These are phyloP conservation scores for Lymantria dispar DNA, from an alignment of 2,888 invertebrate species.

Conservation along the genomic window DNA sequence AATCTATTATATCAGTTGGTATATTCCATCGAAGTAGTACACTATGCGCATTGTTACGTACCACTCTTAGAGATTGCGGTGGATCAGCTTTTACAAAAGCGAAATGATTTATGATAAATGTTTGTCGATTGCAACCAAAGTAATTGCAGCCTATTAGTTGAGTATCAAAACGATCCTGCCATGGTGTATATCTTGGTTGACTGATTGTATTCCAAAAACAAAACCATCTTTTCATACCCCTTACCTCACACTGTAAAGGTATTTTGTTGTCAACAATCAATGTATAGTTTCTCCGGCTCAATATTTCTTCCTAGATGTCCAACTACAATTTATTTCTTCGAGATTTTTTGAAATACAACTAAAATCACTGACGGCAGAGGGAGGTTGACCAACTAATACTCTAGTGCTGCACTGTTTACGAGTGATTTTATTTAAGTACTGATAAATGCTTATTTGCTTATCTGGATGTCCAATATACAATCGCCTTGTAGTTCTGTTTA, in stretches of 20 bases:
- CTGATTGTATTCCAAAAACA: conserved; percentile 60
- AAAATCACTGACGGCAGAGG: conserved; percentile 86
- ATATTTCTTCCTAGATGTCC: conserved; percentile 84
- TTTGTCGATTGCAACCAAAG: conserved; percentile 80
- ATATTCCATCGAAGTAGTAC: conserved; percentile 63
- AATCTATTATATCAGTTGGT: conserved; percentile 58
- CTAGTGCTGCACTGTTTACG: conserved; percentile 52
- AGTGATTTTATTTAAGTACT: conserved; percentile 70
- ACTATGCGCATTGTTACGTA: conserved; percentile 57
- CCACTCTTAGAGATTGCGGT: conserved; percentile 49
- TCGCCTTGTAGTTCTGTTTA: conserved; percentile 85
- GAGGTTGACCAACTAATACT: conserved; percentile 77
- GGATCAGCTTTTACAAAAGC: conserved; percentile 65
- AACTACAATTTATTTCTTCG: conserved; percentile 88
- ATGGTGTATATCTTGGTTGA: conserved; percentile 68
- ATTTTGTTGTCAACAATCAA: conserved; percentile 47
- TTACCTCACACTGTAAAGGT: conserved; percentile 42
- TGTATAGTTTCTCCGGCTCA: conserved; percentile 48
- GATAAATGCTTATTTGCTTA: conserved; percentile 76
- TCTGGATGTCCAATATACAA: conserved; percentile 80
- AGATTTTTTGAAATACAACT: conserved; percentile 88
- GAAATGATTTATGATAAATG: conserved; percentile 83
- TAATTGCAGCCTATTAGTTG: conserved; percentile 83
- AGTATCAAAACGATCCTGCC: conserved; percentile 78
- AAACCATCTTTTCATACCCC: conserved; percentile 32